Conservation (phyloP, 2,888 invertebrate genomes). For the Trachelus iudaicus region DNA sequence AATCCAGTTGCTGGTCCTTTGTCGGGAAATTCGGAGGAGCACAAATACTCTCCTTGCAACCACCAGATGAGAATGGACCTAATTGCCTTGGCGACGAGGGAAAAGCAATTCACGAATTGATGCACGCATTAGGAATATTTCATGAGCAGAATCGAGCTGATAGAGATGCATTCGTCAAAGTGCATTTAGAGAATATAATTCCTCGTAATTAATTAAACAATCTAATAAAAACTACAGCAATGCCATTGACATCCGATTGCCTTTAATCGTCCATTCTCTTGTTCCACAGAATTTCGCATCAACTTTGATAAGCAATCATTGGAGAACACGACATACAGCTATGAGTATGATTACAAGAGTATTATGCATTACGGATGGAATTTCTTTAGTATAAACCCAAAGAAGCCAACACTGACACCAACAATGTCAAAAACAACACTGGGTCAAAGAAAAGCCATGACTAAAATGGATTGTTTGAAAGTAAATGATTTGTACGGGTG, state of each 20-base stretch:
- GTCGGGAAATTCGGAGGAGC: conserved; percentile 80
- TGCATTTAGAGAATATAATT: conserved; percentile 76
- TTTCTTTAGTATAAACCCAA: conserved; percentile 73
- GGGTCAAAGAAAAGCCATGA: conserved; percentile 74
- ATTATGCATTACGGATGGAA: conserved; percentile 82
- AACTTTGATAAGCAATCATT: conserved; percentile 76
- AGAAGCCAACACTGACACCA: conserved; percentile 73
- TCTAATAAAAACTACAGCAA: background rate
- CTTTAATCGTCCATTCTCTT: background rate
- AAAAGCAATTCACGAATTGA: conserved; percentile 82
- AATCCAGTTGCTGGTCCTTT: conserved; percentile 77
- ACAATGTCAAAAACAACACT: conserved; percentile 69
- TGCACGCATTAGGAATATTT: conserved; percentile 85
- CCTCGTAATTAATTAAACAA: conserved; percentile 65
- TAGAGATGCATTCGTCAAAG: conserved; percentile 76
- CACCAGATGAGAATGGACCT: conserved; percentile 71
- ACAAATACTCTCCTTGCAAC: conserved; percentile 78
- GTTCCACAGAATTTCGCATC: conserved; percentile 69
- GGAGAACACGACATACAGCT: conserved; percentile 74
- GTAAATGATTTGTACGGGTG: conserved; percentile 77
- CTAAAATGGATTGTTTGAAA: conserved; percentile 76
- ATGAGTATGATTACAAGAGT: conserved; percentile 81
- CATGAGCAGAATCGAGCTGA: conserved; percentile 84
- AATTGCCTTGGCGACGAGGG: conserved; percentile 77
- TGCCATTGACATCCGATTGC: background rate